Evolutionary conservation across 2,888 invertebrate species (phyloP).

Genomic region (Lypha dubia): DNA sequence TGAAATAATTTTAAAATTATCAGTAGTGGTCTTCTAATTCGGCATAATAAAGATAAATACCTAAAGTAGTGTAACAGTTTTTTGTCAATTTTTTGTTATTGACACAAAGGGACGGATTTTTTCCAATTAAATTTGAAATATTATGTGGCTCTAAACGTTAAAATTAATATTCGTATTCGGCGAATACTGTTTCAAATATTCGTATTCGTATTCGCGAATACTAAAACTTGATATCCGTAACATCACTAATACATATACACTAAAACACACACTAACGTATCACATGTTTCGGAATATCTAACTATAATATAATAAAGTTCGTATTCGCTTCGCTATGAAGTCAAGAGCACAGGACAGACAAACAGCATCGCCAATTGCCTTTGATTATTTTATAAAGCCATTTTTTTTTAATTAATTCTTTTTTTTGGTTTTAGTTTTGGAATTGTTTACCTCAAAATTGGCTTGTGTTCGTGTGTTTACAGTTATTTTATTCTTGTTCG

Average conservation of each 20-base stretch:
- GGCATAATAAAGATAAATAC: no score
- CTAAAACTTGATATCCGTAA: no score
- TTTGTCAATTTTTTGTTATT: no score
- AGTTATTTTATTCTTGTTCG: conserved; percentile 30
- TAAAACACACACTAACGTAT: not conserved
- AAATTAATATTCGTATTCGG: no score
- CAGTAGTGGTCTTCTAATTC: not conserved
- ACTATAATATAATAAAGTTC: conserved; percentile 38
- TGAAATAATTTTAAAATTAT: no score
- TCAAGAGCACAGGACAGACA: not conserved
- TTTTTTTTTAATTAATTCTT: conserved; percentile 21
- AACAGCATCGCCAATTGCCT: conserved; percentile 48
- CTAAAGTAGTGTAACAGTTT: no score
- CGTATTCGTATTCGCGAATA: no score
- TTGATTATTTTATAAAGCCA: conserved; percentile 58
- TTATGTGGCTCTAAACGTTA: no score
- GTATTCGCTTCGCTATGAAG: conserved; percentile 18
- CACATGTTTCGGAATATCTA: not conserved
- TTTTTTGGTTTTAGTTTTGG: conserved; percentile 25
- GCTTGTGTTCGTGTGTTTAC: conserved; percentile 41
- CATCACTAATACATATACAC: conserved; percentile 1
- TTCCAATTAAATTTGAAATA: no score
- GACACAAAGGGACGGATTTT: no score
- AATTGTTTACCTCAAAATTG: conserved; percentile 29
- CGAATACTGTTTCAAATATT: no score